Evolutionary conservation across 2,888 invertebrate species (phyloP).

Genomic region (Herminia tarsipennalis): DNA sequence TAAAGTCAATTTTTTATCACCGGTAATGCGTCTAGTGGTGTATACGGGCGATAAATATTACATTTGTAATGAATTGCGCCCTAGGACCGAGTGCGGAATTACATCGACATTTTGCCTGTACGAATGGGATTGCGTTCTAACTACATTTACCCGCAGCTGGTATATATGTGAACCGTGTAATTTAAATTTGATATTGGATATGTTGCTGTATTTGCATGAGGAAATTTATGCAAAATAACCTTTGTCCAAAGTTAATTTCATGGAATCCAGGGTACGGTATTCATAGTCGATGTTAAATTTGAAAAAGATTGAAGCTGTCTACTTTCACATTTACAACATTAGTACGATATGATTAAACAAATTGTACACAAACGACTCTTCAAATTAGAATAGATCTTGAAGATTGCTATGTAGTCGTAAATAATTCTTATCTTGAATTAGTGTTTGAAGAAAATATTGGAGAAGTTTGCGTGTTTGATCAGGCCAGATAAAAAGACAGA

Average conservation of each 20-base stretch:
- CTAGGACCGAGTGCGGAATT: constrained; percentile 24
- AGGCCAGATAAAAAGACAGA: constrained; percentile 18
- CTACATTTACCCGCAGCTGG: constrained; percentile 51
- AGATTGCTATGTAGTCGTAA: neutral
- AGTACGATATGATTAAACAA: constrained; percentile 23
- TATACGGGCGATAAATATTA: constrained; percentile 44
- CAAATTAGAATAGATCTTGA: neutral
- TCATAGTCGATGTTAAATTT: no score
- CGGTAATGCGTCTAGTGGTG: constrained; percentile 25
- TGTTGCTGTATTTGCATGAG: constrained; percentile 18
- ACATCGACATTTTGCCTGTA: constrained; percentile 40
- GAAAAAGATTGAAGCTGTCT: no score
- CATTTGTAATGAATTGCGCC: constrained; percentile 46
- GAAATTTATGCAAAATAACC: constrained; percentile 30
- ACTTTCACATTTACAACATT: no score
- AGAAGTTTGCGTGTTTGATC: constrained; percentile 11
- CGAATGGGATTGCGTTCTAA: constrained; percentile 51
- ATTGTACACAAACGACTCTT: neutral
- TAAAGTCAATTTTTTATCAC: neutral
- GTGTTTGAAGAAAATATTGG: neutral
- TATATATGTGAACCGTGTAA: constrained; percentile 43
- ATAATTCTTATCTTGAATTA: neutral
- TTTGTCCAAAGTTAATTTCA: no score
- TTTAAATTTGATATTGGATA: constrained; percentile 40
- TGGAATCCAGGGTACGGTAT: no score